Base-by-base conservation (phyloP, 2,113 vertebrate species). In the Nerophis ophidion region DNA sequence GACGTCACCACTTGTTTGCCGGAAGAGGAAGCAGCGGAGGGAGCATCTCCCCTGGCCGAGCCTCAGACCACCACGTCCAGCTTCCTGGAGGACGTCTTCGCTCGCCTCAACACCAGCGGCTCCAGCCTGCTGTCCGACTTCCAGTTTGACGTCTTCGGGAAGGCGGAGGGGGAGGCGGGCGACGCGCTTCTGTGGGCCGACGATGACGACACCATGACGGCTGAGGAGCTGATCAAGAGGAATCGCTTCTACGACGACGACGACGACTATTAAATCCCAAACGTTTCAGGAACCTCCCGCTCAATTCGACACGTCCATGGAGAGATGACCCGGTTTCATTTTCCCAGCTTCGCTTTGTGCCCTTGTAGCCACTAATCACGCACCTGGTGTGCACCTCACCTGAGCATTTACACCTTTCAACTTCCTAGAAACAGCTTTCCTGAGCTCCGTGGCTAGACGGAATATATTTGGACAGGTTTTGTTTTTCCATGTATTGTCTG, bases 141-240 rank as follows among this genome's bases (percentile, higher is more conserved):
- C 38, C 75, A 63, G 61, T 76, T 74, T 8, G 70, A 81, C 73
- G 58, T 78, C 58, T 78, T 83, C 54, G 61, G 74, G 49, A 65
- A 46, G 19, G 46, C 76, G 13, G 61, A 8, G 1, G 65, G 16
- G 35, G 71, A 64, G 66, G 54, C 45, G 72, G 56, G 64, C 0
- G 49, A 13, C 45, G 0, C 56, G 2, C 47, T 68, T 55, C 56
- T 74, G 54, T 85, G 85, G 87, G 65, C 52, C 1, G 78, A 78
- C 4, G 81, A 79, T 4, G 64, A 66, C 4, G 65, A 66, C 4
- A 70, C 47, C 26, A 71, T 90, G 79, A 87, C 89, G 0, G 79
- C 83, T 58, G 89, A 91, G 76, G 89, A 90, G 70, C 87, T 85
- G 76, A 90, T 91, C 76, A 91, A 90, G 83, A 89, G 82, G 72